Evolutionary conservation across 1,140 invertebrate genomes (phyloP).

Genomic region (Dysdera silvatica): DNA sequence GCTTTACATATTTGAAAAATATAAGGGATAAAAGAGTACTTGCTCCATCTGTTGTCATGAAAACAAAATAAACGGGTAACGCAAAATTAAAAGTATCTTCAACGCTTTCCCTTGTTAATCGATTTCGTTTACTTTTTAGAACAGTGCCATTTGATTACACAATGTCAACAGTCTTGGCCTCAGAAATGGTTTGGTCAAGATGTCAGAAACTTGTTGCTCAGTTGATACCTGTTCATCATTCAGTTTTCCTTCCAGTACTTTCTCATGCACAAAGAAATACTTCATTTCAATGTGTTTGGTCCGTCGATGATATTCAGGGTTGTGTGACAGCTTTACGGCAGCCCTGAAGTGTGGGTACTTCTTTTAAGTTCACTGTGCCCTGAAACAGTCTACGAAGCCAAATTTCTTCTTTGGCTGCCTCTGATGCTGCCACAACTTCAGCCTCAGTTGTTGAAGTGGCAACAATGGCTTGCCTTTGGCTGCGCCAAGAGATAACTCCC

Average conservation of each 20-base stretch:
- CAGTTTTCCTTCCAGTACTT: slow-evolving; percentile 27
- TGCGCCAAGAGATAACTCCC: slow-evolving; percentile 11
- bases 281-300: slow-evolving; percentile 44
- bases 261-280: slow-evolving; percentile 41
- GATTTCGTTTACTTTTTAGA: background rate
- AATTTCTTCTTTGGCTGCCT: slow-evolving; percentile 12
- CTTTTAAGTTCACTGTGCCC: background rate
- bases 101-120: background rate
- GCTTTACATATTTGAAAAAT: no score
- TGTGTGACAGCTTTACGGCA: slow-evolving; percentile 38
- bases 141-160: slow-evolving; percentile 1
- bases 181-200: slow-evolving; percentile 39
- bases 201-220: slow-evolving; percentile 34
- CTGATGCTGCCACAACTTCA: slow-evolving; percentile 9
- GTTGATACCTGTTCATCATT: no score
- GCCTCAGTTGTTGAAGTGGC: slow-evolving; percentile 21
- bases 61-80: no score
- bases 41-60: no score
- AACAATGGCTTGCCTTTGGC: slow-evolving; percentile 8
- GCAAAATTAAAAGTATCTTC: no score
- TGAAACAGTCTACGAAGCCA: background rate
- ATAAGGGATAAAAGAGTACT: no score
- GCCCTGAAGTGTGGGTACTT: slow-evolving; percentile 12
- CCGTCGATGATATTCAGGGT: slow-evolving; percentile 41
- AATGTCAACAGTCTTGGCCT: background rate